Percentiles rank a stretch among this genome's conserved stretches.
Conservation (phyloP, 2,113 vertebrate species). For the Neolamprologus cancellatus region DNA sequence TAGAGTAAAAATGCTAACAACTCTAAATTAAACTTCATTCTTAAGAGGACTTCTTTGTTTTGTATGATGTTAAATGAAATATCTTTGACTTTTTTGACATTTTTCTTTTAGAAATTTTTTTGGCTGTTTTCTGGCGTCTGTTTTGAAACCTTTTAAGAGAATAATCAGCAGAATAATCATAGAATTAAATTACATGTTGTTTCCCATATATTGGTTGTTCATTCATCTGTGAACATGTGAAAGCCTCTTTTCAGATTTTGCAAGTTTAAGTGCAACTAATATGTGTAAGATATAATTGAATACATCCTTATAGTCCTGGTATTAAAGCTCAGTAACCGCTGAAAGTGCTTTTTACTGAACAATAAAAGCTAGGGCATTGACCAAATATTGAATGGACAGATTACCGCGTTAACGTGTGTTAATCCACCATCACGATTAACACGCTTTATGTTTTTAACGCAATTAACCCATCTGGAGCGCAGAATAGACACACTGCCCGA, state of each 20-base stretch:
- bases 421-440: background rate
- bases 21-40: background rate
- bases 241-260: background rate
- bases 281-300: background rate
- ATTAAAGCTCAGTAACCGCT: background rate
- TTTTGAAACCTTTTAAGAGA: background rate
- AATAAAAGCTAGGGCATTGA: background rate
- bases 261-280: background rate
- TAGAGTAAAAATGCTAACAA: background rate
- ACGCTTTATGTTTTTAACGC: background rate
- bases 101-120: accelerated
- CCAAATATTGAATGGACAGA: background rate
- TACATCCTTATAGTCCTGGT: background rate
- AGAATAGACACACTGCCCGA: background rate
- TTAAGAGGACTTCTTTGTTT: background rate
- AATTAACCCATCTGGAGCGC: background rate
- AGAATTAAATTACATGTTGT: background rate
- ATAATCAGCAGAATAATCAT: background rate
- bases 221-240: background rate
- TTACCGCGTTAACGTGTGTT: accelerated
- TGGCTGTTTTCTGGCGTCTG: background rate
- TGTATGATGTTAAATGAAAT: background rate
- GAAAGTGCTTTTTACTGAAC: background rate
- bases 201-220: background rate
- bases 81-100: background rate